Conservation (phyloP, 2,113 vertebrate species). For the Apteryx owenii region DNA sequence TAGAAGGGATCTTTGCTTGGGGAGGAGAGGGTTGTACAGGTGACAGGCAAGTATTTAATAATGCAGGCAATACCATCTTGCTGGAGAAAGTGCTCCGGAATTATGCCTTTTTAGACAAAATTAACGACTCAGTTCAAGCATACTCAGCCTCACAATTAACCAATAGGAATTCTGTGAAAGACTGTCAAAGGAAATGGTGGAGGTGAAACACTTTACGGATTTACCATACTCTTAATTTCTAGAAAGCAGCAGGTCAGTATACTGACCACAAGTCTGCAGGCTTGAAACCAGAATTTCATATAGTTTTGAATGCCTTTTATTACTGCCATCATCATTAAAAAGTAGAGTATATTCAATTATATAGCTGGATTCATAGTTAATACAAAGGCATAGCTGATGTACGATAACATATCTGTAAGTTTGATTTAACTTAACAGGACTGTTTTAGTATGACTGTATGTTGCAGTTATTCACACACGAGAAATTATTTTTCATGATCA, state of each 20-base stretch:
- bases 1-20: background rate
- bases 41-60: slow-evolving; percentile 50
- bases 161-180: slow-evolving; percentile 31
- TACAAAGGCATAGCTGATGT: background rate
- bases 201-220: slow-evolving; percentile 31
- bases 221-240: slow-evolving; percentile 22
- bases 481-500: background rate
- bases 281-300: background rate
- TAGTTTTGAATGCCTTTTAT: background rate
- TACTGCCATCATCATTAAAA: background rate
- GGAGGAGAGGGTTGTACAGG: background rate
- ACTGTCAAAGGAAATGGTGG: slow-evolving; percentile 12
- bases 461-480: background rate
- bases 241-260: background rate
- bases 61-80: slow-evolving; percentile 46
- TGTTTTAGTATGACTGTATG: background rate
- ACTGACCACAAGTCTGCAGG: background rate
- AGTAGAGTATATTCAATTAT: background rate
- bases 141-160: slow-evolving; percentile 61
- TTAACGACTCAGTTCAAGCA: slow-evolving; percentile 60
- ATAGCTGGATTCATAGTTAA: background rate
- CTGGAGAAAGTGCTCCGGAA: slow-evolving; percentile 36
- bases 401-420: background rate
- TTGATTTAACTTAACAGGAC: background rate
- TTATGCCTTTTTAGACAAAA: slow-evolving; percentile 58